Evolutionary conservation across 2,113 vertebrate genomes (phyloP).

Genomic region (Hemichromis elongatus): DNA sequence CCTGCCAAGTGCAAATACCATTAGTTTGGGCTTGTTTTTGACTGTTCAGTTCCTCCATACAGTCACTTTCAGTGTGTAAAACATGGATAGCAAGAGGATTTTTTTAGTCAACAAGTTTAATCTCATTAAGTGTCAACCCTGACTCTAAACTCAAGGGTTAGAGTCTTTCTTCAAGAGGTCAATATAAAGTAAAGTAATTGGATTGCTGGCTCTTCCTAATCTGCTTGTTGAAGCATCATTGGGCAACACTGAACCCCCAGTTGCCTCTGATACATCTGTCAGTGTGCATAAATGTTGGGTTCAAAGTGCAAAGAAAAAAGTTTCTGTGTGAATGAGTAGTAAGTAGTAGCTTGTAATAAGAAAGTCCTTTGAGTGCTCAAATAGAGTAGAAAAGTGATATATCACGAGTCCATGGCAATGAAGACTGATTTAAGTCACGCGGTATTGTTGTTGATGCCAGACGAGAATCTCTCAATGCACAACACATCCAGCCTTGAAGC

Average conservation of each 20-base stretch:
- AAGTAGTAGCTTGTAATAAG: not conserved
- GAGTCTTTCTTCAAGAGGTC: not conserved
- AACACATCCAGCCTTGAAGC: not conserved
- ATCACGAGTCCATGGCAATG: not conserved
- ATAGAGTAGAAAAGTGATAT: not conserved
- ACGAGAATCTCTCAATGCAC: not conserved
- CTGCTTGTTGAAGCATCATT: not conserved
- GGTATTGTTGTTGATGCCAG: not conserved
- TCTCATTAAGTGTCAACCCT: not conserved
- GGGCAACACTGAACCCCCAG: not conserved
- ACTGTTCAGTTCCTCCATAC: not conserved
- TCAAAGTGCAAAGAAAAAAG: accelerated
- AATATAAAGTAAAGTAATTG: not conserved
- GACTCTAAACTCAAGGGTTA: not conserved
- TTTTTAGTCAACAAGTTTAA: not conserved
- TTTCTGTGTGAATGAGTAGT: not conserved
- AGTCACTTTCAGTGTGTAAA: not conserved
- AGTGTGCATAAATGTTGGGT: not conserved
- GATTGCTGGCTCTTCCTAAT: not conserved
- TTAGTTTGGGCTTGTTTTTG: accelerated
- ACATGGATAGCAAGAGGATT: not conserved
- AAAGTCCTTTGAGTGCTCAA: not conserved
- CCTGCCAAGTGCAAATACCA: not conserved
- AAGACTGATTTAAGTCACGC: not conserved
- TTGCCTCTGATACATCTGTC: not conserved